Base-by-base conservation (phyloP, 2,888 invertebrate genomes). In the Microplitis deprimator region DNA sequence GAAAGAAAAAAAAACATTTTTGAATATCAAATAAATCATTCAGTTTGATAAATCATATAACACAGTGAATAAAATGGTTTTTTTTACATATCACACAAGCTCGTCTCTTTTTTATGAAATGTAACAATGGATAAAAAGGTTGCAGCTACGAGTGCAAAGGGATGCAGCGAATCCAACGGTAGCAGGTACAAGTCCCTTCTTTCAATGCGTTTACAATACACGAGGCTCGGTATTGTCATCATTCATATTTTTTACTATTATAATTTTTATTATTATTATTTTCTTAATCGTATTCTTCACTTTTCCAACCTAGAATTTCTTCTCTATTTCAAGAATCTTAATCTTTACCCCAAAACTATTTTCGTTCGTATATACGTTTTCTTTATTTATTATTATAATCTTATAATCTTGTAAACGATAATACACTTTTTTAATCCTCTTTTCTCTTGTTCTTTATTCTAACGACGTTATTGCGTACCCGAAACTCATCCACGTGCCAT, bases 401-500 rank as follows among this genome's bases (percentile, higher is more conserved):
- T 71, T 6, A 16, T 71, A 20, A 16, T 10, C 10, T 39, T 62
- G 50, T 60, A 59, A 72, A 40, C 38, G 68, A 40, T 40, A 68
- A 39, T 41, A 16, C 40, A 39, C 29, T 68, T 68, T 68, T 39
- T 68, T 39, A 16, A 38, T 40, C 40, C 16, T 41, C 16, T 41
- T 40, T 16, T 20, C 39, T 72, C 65, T 40, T 65, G n/a, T 41
- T 16, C 62, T 62, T 16, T 16, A 7, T 5, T 16, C 62, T 17
- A 8, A 16, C 16, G 16, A 16, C 16, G 6, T 17, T 8, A 17
- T 62, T 62, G 16, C 20, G 62, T 62, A 20, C 62, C 5, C 13
- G 75, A 77, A 70, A 75, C 68, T 72, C 73, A 69, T 76, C 62
- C 71, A 72, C 67, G 76, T 72, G 71, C 60, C 71, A 16, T 62